Percentiles rank a stretch among this genome's conserved stretches.
Conservation (phyloP, 2,113 vertebrate species). For the Pedionomus torquatus region DNA sequence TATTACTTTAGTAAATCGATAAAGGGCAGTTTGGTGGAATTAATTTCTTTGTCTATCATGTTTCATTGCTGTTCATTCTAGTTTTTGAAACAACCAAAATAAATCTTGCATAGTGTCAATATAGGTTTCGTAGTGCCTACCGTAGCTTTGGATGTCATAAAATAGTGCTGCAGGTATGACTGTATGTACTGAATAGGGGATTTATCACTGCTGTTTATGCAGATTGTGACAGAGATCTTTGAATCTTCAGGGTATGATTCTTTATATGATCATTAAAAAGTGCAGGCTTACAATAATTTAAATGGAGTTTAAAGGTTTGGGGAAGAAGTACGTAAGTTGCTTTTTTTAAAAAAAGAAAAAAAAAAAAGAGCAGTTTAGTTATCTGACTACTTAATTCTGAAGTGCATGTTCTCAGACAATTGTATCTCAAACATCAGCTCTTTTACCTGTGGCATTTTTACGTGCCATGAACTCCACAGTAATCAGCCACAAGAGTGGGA, state of each 20-base stretch:
- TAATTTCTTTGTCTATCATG: neutral
- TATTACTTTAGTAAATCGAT: neutral
- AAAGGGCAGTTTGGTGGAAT: neutral
- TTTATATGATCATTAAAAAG: neutral
- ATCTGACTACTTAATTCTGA: neutral
- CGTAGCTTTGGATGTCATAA: neutral
- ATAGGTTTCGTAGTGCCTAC: neutral
- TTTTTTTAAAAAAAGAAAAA: neutral
- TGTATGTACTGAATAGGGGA: neutral
- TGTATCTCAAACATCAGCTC: neutral
- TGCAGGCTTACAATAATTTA: neutral
- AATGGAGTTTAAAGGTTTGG: neutral
- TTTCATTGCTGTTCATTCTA: neutral
- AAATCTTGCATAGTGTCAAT: neutral
- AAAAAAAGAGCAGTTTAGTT: neutral
- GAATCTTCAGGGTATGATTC: neutral
- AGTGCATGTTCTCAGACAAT: neutral
- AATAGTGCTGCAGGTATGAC: neutral
- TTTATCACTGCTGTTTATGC: neutral
- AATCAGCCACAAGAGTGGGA: accelerated
- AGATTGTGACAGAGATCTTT: neutral
- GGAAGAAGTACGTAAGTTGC: neutral
- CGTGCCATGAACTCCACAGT: neutral
- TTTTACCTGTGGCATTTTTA: neutral
- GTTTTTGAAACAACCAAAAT: neutral